Evolutionary conservation across 53 echinoderm and acorn worm species (phyloP).

Genomic region (Zoroaster sp.): DNA sequence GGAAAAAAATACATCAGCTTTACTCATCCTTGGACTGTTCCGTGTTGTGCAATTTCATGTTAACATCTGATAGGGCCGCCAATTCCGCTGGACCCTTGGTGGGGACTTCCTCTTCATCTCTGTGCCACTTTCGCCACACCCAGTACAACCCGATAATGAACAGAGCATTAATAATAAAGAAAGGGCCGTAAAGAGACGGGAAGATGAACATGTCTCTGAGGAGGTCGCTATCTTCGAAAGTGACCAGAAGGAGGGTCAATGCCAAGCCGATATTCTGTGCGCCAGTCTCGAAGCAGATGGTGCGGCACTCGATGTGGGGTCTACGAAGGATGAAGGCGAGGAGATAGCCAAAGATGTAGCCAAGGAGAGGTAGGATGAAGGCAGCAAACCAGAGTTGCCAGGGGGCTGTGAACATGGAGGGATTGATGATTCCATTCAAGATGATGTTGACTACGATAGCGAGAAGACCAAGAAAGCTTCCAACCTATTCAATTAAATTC

Average conservation of each 20-base stretch:
- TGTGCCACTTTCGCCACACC: conserved; percentile 7
- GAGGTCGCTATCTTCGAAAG: conserved; percentile 64
- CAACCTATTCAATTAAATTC: conserved; percentile 55
- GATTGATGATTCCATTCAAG: conserved; percentile 82
- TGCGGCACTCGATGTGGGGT: conserved; percentile 73
- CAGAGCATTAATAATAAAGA: conserved; percentile 56
- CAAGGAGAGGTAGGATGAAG: conserved; percentile 57
- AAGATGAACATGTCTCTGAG: conserved; percentile 69
- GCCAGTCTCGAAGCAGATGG: conserved; percentile 93
- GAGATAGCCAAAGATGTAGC: conserved; percentile 65
- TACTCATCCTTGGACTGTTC: too few relatives aligned
- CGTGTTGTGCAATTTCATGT: too few relatives aligned
- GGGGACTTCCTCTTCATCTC: neutral
- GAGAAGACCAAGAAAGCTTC: conserved; percentile 70
- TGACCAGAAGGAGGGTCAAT: conserved; percentile 72
- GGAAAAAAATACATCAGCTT: too few relatives aligned
- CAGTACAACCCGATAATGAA: conserved; percentile 38
- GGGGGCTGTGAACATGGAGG: conserved; percentile 66
- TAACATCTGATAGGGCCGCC: too few relatives aligned
- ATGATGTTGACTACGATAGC: conserved; percentile 63
- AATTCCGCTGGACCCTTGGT: too few relatives aligned
- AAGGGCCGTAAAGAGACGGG: conserved; percentile 79
- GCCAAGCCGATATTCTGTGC: conserved; percentile 82
- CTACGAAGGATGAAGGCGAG: conserved; percentile 72
- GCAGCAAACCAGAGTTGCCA: conserved; percentile 88